A percentile compares a stretch with the other conserved stretches of the same genome.
These are phyloP conservation scores for Exocentrus adspersus DNA, from an alignment of 2,888 invertebrate species.

Conservation along the genomic window DNA sequence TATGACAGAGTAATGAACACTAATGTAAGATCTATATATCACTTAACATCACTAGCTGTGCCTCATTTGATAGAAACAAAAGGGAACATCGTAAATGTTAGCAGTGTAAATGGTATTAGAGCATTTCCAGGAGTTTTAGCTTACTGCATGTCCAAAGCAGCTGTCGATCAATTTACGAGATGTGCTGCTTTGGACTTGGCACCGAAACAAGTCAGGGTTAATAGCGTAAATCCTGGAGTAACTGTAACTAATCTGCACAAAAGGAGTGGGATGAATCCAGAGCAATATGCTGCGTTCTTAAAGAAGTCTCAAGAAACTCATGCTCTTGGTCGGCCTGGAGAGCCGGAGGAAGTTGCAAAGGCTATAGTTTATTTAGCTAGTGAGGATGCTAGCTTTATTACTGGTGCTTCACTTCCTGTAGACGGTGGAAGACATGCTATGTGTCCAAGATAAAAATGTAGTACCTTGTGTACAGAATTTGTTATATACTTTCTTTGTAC, in stretches of 20 bases:
- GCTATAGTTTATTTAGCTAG: constrained; percentile 94
- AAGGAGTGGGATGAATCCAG: constrained; percentile 84
- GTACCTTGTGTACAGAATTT: too few relatives aligned
- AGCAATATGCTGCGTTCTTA: constrained; percentile 84
- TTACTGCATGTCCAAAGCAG: constrained; percentile 93
- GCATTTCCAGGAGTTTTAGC: constrained; percentile 91
- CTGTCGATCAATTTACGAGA: constrained; percentile 94
- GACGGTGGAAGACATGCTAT: constrained; percentile 96
- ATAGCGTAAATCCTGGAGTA: constrained; percentile 94
- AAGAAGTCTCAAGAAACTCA: constrained; percentile 88
- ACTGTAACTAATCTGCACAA: constrained; percentile 88
- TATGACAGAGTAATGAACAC: constrained; percentile 90
- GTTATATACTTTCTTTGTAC: too few relatives aligned
- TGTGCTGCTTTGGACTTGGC: constrained; percentile 91
- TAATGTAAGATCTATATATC: constrained; percentile 85
- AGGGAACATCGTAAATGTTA: constrained; percentile 90
- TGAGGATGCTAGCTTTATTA: constrained; percentile 87
- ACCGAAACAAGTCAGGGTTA: constrained; percentile 84
- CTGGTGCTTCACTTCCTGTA: constrained; percentile 88
- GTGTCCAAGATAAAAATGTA: constrained; percentile 93
- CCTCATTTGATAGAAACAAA: constrained; percentile 85
- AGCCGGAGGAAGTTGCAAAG: constrained; percentile 86
- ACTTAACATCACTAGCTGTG: constrained; percentile 86
- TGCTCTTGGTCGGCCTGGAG: constrained; percentile 88
- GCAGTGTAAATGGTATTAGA: constrained; percentile 91